Percentiles rank a stretch among this genome's conserved stretches.
These are phyloP conservation scores for Ptychadena robeensis DNA, from an alignment of 2,797 vertebrate species.

Conservation along the genomic window DNA sequence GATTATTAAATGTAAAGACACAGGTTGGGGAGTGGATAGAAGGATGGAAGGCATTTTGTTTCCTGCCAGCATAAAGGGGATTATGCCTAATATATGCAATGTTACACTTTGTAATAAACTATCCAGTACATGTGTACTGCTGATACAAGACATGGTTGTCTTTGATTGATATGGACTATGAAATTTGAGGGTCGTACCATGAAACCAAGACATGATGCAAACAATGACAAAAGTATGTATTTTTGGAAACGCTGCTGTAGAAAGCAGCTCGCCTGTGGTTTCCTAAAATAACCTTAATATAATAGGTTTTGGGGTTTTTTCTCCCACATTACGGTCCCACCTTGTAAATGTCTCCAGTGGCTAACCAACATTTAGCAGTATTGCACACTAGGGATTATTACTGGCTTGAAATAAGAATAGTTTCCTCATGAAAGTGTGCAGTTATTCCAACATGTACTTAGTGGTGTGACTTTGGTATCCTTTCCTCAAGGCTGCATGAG, in stretches of 20 bases:
- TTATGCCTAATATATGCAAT: no score
- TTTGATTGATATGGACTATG: background rate
- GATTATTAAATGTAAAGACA: no score
- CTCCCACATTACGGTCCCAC: constrained; percentile 9
- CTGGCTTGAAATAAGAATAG: constrained; percentile 13
- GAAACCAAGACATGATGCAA: background rate
- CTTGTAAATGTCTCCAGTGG: constrained; percentile 31
- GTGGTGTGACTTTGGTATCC: constrained; percentile 63
- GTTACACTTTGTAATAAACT: no score
- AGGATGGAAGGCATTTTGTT: no score
- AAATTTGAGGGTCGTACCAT: background rate
- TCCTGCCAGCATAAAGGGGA: no score
- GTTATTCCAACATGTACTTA: constrained; percentile 60
- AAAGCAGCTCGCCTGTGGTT: background rate
- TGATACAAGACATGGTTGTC: background rate
- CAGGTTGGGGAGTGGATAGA: no score
- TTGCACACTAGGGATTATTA: constrained; percentile 12
- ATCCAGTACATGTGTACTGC: no score
- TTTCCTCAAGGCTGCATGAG: constrained; percentile 61
- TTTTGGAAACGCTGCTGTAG: constrained; percentile 8
- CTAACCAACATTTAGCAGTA: constrained; percentile 13
- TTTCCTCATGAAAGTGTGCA: constrained; percentile 15
- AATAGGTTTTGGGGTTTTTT: background rate
- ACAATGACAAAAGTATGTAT: background rate
- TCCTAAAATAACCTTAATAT: constrained; percentile 1